Conservation (phyloP, 2,113 vertebrate genomes). For the Pterocles orientalis region DNA sequence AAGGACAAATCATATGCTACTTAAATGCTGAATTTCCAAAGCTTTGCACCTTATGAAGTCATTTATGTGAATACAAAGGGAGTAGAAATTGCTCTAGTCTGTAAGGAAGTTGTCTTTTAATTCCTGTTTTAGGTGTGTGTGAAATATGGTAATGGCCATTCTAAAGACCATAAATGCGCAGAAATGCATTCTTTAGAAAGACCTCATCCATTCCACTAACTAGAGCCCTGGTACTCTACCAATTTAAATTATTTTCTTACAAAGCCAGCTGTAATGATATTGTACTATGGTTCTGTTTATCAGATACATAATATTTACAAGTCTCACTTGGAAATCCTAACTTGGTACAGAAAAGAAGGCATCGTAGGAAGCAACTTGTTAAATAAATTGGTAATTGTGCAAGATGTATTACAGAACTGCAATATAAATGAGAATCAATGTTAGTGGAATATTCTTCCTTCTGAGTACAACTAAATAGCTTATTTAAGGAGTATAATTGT, state of each 20-base stretch:
- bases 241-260: neutral
- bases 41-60: neutral
- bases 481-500: neutral
- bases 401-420: neutral
- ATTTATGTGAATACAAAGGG: accelerated
- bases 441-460: neutral
- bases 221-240: neutral
- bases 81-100: neutral
- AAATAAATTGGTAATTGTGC: neutral
- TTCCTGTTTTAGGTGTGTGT: neutral
- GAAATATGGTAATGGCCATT: neutral
- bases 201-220: neutral
- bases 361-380: neutral
- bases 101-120: neutral
- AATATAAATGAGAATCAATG: neutral
- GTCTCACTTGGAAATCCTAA: neutral
- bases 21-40: neutral
- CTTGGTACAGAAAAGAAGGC: neutral
- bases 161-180: neutral
- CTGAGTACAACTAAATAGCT: neutral
- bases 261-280: neutral
- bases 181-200: neutral
- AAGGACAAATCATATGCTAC: neutral
- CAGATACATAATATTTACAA: neutral
- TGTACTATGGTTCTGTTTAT: neutral